A percentile compares a stretch with the other conserved stretches of the same genome.
Evolutionary conservation across 1,140 invertebrate species (phyloP).

Genomic region (Matsumurasca onukii): DNA sequence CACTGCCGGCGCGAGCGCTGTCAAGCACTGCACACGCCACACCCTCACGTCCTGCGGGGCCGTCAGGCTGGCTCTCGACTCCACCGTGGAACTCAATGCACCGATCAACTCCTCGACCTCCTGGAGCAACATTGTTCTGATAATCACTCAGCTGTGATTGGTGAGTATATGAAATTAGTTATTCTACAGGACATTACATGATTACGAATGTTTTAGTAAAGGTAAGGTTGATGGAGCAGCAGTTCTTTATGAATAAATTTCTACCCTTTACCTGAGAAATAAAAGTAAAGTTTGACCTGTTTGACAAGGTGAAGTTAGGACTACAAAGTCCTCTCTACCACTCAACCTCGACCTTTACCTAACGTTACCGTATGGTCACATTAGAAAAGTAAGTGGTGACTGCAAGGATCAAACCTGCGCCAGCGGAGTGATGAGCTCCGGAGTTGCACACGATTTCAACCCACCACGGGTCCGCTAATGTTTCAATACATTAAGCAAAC

Average conservation of each 20-base stretch:
- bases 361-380: no score
- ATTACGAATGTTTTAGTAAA: background rate
- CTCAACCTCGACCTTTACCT: no score
- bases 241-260: background rate
- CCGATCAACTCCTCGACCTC: background rate
- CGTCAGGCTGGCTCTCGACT: constrained; percentile 3
- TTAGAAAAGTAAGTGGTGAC: no score
- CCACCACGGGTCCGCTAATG: no score
- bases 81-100: background rate
- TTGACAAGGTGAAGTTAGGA: no score
- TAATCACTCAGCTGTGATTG: no score
- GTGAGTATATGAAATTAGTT: background rate
- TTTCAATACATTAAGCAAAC: no score
- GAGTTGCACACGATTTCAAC: no score
- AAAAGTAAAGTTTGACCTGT: background rate
- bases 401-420: no score
- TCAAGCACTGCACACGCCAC: constrained; percentile 3
- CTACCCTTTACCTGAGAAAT: background rate
- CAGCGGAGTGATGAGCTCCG: no score
- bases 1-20: background rate
- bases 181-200: background rate
- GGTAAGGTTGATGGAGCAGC: background rate
- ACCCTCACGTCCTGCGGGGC: constrained; percentile 11
- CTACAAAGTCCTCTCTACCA: no score
- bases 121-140: background rate